A percentile compares a stretch with the other conserved stretches of the same genome.
Evolutionary conservation across 2,113 vertebrate genomes (phyloP).

Genomic region (Halcyon senegalensis): DNA sequence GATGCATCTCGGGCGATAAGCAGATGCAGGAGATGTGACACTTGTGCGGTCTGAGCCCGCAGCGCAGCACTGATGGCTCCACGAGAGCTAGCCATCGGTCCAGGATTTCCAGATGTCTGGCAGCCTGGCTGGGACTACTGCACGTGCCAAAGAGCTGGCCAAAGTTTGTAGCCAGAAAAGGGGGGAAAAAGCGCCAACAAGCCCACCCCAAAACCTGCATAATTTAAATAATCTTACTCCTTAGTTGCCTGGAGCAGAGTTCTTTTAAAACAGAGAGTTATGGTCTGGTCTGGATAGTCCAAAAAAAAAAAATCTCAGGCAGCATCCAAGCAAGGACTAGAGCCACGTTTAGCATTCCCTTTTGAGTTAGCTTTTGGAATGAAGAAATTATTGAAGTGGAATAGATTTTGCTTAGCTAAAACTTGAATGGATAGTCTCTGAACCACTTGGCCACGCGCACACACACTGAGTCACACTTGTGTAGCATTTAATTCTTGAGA

Average conservation of each 20-base stretch:
- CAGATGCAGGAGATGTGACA: background rate
- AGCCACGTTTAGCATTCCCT: background rate
- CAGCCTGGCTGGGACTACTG: background rate
- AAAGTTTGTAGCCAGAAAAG: background rate
- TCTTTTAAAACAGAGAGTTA: background rate
- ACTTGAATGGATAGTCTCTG: background rate
- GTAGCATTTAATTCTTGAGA: background rate
- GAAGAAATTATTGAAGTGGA: background rate
- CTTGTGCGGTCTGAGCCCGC: background rate
- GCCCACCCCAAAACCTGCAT: accelerated
- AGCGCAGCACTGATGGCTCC: accelerated
- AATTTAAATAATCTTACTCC: background rate
- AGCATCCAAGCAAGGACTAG: background rate
- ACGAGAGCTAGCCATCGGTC: background rate
- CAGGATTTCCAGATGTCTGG: constrained; percentile 57
- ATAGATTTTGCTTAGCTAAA: background rate
- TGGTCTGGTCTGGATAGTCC: background rate
- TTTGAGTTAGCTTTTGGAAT: background rate
- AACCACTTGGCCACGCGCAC: background rate
- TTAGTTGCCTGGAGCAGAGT: background rate
- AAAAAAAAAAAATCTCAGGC: background rate
- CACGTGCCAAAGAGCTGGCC: background rate
- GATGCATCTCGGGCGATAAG: background rate
- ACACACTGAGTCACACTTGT: background rate
- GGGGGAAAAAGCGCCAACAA: background rate